A percentile compares a stretch with the other conserved stretches of the same genome.
Evolutionary conservation across 2,797 vertebrate genomes (phyloP).

Genomic region (Champsocephalus esox): DNA sequence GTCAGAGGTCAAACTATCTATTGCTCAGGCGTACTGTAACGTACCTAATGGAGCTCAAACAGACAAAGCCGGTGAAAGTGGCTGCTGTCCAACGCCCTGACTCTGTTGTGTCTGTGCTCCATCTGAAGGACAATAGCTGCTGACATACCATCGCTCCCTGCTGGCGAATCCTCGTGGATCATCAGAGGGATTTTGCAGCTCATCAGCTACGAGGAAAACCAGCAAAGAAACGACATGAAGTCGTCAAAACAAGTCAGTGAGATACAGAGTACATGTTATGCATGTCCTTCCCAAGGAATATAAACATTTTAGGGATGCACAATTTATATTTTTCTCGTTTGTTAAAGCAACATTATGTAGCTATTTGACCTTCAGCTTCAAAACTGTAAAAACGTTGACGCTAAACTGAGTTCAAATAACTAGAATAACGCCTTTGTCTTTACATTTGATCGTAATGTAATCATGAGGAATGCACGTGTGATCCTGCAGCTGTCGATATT

Average conservation of each 20-base stretch:
- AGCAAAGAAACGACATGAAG: background rate
- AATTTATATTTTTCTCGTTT: too few species aligned
- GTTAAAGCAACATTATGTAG: too few species aligned
- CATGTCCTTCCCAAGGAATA: background rate
- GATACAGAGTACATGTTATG: too few species aligned
- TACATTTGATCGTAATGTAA: too few species aligned
- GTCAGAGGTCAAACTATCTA: background rate
- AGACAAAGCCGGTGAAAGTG: conserved; percentile 1
- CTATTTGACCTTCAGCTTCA: too few species aligned
- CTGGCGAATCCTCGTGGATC: conserved; percentile 39
- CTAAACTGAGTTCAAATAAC: too few species aligned
- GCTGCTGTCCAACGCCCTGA: rapidly evolving
- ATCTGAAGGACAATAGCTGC: conserved; percentile 36
- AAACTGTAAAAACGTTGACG: too few species aligned
- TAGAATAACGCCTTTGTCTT: too few species aligned
- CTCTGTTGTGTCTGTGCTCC: background rate
- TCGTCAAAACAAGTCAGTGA: background rate
- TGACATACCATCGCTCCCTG: conserved; percentile 15
- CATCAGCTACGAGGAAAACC: background rate
- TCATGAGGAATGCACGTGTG: too few species aligned
- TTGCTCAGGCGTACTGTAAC: background rate
- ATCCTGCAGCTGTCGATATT: too few species aligned
- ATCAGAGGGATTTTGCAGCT: conserved; percentile 16
- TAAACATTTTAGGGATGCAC: background rate
- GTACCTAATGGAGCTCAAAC: background rate